These are phyloP conservation scores for Aleiodes alternator DNA, from an alignment of 2,888 invertebrate genomes.

Conservation along the genomic window DNA sequence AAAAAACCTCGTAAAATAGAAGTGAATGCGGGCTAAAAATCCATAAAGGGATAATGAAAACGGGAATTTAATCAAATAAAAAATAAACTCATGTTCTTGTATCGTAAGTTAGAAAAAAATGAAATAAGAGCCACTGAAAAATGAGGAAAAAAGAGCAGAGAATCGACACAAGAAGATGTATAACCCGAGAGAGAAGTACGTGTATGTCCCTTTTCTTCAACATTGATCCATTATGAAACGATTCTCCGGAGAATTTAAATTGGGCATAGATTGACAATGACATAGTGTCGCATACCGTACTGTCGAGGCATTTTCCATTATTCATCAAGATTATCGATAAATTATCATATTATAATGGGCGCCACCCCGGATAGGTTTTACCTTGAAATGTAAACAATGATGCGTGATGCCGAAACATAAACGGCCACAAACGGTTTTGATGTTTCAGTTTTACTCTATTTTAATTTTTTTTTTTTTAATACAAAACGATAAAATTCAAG, in stretches of 20 bases:
- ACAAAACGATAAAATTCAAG: not conserved
- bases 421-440: not conserved
- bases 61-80: slow-evolving; percentile 8
- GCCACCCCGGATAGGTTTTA: slow-evolving; percentile 58
- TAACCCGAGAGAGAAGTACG: slow-evolving; percentile 19
- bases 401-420: slow-evolving; percentile 40
- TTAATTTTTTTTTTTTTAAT: slow-evolving; percentile 5
- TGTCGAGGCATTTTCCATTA: slow-evolving; percentile 63
- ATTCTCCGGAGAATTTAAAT: slow-evolving; percentile 62
- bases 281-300: slow-evolving; percentile 62
- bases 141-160: slow-evolving; percentile 16
- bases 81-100: not conserved
- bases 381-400: slow-evolving; percentile 57
- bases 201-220: slow-evolving; percentile 49
- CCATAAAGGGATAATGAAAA: slow-evolving; percentile 13
- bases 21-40: not conserved
- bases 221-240: slow-evolving; percentile 69
- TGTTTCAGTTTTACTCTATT: not conserved
- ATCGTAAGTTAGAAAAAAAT: not conserved
- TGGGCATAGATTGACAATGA: slow-evolving; percentile 68
- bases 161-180: slow-evolving; percentile 34
- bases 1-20: not conserved
- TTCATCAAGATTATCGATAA: slow-evolving; percentile 71
- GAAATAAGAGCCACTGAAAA: not conserved
- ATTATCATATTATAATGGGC: slow-evolving; percentile 72